Percentiles rank a stretch among this genome's conserved stretches.
Conservation (phyloP, 2,113 vertebrate genomes). For the Osmerus mordax region DNA sequence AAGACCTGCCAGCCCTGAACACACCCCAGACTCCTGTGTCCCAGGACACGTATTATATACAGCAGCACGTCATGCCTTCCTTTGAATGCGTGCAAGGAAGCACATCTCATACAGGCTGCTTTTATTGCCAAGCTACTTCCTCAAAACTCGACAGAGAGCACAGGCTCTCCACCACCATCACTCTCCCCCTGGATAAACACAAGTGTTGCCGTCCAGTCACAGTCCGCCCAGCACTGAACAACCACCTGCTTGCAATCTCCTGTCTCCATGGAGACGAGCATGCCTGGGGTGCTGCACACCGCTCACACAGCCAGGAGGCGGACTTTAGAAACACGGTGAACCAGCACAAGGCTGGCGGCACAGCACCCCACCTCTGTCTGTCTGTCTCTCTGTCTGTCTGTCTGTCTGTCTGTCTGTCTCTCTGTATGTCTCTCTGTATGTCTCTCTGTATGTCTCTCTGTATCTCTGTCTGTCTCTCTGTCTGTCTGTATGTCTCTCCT, state of each 20-base stretch:
- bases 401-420: background rate
- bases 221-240: background rate
- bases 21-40: background rate
- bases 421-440: background rate
- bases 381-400: conserved; percentile 28
- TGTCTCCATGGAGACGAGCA: conserved; percentile 5
- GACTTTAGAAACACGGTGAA: background rate
- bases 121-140: conserved; percentile 1
- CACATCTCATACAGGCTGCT: background rate
- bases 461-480: background rate
- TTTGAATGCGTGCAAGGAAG: background rate
- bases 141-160: conserved; percentile 1
- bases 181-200: background rate
- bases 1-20: background rate
- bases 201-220: background rate
- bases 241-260: conserved; percentile 41
- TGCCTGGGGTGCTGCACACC: background rate
- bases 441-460: background rate
- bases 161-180: too few species aligned
- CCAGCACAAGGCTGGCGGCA: conserved; percentile 1
- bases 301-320: background rate
- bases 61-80: conserved; percentile 4
- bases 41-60: conserved; percentile 24
- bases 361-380: conserved; percentile 32
- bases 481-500: background rate